These are phyloP conservation scores for Clanis bilineata DNA, from an alignment of 2,888 invertebrate species.

Conservation along the genomic window DNA sequence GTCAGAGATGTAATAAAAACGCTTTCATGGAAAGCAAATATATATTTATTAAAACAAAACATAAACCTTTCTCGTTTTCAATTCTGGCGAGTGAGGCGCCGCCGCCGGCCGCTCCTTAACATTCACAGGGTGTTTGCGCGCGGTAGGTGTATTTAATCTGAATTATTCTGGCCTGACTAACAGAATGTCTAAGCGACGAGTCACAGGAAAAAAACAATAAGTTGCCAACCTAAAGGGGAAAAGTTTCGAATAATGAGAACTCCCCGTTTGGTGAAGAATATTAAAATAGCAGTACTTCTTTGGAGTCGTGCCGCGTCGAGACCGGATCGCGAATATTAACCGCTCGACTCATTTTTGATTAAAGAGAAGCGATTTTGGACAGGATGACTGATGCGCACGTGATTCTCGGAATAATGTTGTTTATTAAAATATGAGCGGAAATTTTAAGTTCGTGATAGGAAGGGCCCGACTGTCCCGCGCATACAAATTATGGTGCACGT, in stretches of 20 bases:
- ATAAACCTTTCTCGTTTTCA: slow-evolving; percentile 67
- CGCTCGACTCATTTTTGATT: slow-evolving; percentile 68
- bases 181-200: slow-evolving; percentile 68
- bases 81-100: slow-evolving; percentile 55
- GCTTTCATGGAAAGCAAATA: slow-evolving; percentile 67
- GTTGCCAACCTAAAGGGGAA: slow-evolving; percentile 55
- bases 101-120: slow-evolving; percentile 54
- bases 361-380: slow-evolving; percentile 72
- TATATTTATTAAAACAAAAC: slow-evolving; percentile 76
- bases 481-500: slow-evolving; percentile 65
- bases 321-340: slow-evolving; percentile 64
- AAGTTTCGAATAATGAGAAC: slow-evolving; percentile 61
- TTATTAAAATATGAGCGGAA: slow-evolving; percentile 73
- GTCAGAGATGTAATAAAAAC: slow-evolving; percentile 67
- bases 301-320: slow-evolving; percentile 51
- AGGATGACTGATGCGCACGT: slow-evolving; percentile 72
- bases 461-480: slow-evolving; percentile 55
- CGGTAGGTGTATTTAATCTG: slow-evolving; percentile 78
- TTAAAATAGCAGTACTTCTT: slow-evolving; percentile 64
- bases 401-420: slow-evolving; percentile 65
- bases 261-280: slow-evolving; percentile 64
- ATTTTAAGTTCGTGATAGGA: slow-evolving; percentile 76
- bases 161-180: slow-evolving; percentile 74
- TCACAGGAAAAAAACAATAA: slow-evolving; percentile 57
- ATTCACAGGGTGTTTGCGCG: slow-evolving; percentile 62